A percentile compares a stretch with the other conserved stretches of the same genome.
phyloP scores from a whole-genome alignment of 2,113 vertebrate species.

The Heterotilapia buettikoferi region DNA sequence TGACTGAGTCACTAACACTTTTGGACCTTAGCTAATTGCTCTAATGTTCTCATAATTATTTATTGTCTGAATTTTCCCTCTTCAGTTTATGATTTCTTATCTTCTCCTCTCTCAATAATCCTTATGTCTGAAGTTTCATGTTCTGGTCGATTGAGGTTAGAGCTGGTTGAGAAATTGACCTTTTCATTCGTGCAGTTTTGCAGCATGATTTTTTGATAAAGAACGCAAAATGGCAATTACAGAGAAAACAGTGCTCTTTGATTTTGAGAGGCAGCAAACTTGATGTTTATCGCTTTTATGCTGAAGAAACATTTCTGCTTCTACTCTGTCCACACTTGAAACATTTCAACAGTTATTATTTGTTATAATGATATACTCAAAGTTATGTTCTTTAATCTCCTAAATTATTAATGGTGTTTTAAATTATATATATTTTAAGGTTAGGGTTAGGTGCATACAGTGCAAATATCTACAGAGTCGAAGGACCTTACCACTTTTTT shows the following conservation, averaged over 20 bases:
- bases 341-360: not conserved
- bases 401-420: not conserved
- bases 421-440: not conserved
- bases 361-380: not conserved
- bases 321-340: not conserved
- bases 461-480: not conserved
- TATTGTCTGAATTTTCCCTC: not conserved
- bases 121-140: not conserved
- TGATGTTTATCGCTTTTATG: not conserved
- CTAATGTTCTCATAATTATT: not conserved
- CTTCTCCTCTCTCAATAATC: not conserved
- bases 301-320: not conserved
- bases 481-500: not conserved
- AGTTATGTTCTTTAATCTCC: not conserved
- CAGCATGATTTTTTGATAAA: slow-evolving; percentile 19
- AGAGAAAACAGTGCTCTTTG: not conserved
- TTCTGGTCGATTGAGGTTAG: not conserved
- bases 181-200: slow-evolving; percentile 3
- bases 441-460: not conserved
- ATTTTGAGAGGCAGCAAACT: not conserved
- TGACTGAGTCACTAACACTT: not conserved
- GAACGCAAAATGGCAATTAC: slow-evolving; percentile 3
- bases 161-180: slow-evolving; percentile 7
- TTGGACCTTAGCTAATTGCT: not conserved
- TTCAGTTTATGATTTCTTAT: not conserved